Percentiles rank a stretch among this genome's conserved stretches.
Evolutionary conservation across 2,113 vertebrate species (phyloP).

Genomic region (Seriola dumerili): DNA sequence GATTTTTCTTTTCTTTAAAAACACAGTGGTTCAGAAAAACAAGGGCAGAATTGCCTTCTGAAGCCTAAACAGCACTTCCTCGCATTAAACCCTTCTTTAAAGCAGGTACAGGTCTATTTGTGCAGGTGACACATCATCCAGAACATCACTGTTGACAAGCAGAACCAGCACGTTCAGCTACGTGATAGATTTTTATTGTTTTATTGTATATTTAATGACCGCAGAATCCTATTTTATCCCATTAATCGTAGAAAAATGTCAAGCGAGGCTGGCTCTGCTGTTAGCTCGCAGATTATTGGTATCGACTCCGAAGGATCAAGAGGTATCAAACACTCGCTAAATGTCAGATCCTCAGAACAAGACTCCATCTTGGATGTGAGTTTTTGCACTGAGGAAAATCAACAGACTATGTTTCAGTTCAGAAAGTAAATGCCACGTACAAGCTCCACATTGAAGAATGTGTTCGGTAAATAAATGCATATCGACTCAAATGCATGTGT

Average conservation of each 20-base stretch:
- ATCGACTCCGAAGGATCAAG: constrained; percentile 12
- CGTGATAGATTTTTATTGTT: neutral
- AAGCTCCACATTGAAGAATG: neutral
- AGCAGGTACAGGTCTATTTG: neutral
- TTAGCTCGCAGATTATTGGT: neutral
- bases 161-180: neutral
- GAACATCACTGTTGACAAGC: neutral
- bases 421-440: neutral
- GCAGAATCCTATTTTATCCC: neutral
- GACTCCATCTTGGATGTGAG: neutral
- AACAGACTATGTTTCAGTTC: neutral
- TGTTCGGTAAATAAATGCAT: neutral
- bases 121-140: neutral
- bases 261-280: neutral
- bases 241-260: neutral
- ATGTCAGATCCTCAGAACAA: constrained; percentile 15
- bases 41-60: constrained; percentile 17
- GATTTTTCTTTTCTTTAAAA: neutral
- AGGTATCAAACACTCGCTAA: constrained; percentile 8
- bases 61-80: neutral
- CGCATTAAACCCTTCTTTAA: neutral
- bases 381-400: constrained; percentile 12
- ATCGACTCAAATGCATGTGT: neutral
- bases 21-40: neutral
- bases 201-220: neutral